Conservation (phyloP, 1,140 invertebrate species). For the Penaeus indicus region DNA sequence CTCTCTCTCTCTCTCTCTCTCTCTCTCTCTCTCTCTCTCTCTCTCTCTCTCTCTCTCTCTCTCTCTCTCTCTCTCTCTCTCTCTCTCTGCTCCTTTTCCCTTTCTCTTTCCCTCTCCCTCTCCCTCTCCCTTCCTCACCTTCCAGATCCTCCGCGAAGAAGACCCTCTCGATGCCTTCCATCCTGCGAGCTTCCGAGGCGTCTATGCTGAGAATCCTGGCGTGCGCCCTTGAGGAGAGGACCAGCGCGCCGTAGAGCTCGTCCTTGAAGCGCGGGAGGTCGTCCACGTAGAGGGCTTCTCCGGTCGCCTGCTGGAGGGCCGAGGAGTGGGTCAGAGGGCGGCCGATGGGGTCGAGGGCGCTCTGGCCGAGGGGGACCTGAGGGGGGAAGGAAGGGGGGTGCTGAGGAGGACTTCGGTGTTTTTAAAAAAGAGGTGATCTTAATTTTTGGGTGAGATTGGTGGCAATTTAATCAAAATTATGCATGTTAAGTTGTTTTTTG, state of each 20-base stretch:
- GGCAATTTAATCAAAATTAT: not conserved
- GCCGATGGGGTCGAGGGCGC: conserved; percentile 81
- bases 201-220: conserved; percentile 85
- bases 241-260: conserved; percentile 83
- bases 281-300: conserved; percentile 92
- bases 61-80: too few species aligned
- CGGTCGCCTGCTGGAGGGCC: conserved; percentile 89
- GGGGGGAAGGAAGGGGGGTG: not conserved
- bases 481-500: not conserved
- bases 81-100: too few species aligned
- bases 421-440: too few species aligned
- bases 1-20: too few species aligned
- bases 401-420: too few species aligned
- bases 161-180: conserved; percentile 83
- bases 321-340: conserved; percentile 85
- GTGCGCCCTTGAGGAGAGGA: conserved; percentile 83
- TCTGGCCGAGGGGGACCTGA: conserved; percentile 76
- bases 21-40: too few species aligned
- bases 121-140: conserved; percentile 70
- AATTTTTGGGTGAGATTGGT: too few species aligned
- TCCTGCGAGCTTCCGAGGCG: conserved; percentile 74
- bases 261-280: conserved; percentile 83
- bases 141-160: conserved; percentile 75
- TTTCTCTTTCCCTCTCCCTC: too few species aligned
- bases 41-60: too few species aligned